A percentile compares a stretch with the other conserved stretches of the same genome.
Conservation (phyloP, 2,797 vertebrate genomes). For the Psittacula derbiana region DNA sequence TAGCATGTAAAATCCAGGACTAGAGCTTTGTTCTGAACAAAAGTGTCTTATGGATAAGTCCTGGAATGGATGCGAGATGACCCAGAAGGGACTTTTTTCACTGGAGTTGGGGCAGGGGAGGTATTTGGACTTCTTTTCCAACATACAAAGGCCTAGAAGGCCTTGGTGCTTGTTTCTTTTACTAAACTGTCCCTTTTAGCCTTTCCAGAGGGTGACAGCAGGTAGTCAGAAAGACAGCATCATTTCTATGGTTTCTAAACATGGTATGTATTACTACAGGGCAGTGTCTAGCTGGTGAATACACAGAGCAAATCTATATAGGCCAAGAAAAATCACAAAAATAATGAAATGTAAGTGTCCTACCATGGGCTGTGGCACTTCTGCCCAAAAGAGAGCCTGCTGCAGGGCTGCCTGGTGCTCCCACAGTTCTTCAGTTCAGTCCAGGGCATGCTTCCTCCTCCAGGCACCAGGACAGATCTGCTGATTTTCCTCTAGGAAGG, state of each 20-base stretch:
- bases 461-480: neutral
- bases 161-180: neutral
- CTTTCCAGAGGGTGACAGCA: neutral
- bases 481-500: neutral
- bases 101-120: neutral
- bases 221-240: neutral
- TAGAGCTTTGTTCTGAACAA: neutral
- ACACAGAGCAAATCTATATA: neutral
- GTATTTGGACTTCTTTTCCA: neutral
- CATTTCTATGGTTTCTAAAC: neutral
- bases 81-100: neutral
- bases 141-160: neutral
- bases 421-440: neutral
- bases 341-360: neutral
- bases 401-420: neutral
- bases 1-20: neutral
- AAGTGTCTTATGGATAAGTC: neutral
- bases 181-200: neutral
- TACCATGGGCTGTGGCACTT: neutral
- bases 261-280: neutral
- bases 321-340: neutral
- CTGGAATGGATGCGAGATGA: neutral
- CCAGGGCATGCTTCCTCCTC: neutral
- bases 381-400: neutral
- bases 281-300: neutral